Evolutionary conservation across 1,140 invertebrate species (phyloP), one percentile per base, ranked within the genome.

Genomic region (Uloborus diversus): DNA sequence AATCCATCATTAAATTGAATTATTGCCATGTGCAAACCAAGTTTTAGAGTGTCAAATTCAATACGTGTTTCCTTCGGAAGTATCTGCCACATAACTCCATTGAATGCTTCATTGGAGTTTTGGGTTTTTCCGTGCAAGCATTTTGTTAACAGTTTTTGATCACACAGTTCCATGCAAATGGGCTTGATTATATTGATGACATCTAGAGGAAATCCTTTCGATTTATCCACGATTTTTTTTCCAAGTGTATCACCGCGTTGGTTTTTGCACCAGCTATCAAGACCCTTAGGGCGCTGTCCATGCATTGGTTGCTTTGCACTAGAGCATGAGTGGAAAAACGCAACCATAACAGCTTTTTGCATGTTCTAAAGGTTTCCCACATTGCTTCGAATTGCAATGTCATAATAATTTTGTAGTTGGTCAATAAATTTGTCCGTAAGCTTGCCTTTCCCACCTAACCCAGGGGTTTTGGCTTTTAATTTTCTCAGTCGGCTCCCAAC

Each of bases 331-430:
- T 70, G 66, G 28, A 3, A 56, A 59, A 70, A 57, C 4, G 66
- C 47, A 32, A 47, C 66, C 28, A 53, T 56, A 4, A 70, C 53
- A 32, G 25, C 42, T 4, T 5, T 49, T 23, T 59, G 47, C 37
- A 70, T 57, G 3, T 20, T 27, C 9, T 23, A 4, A 1, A 73
- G 9, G 28, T 32, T 32, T 14, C 42, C 20, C 4, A 32, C 28
- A 61, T 73, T 61, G 13, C 47, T 51, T 14, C 59, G 59, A 0
- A 73, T 47, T 13, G 70, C 70, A 61, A 61, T 73, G 3, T 37
- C 30, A 64, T 73, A 73, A 25, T 73, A 73, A 35, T 59, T 73
- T 33, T 73, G 70, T 1, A 73, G 23, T 33, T 73, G 57, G 23
- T 73, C 42, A n/a, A n/a, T n/a, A n/a, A n/a, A n/a, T n/a, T n/a